These are phyloP conservation scores for Colistium nudipinnis DNA, from an alignment of 2,113 vertebrate species.

Conservation along the genomic window DNA sequence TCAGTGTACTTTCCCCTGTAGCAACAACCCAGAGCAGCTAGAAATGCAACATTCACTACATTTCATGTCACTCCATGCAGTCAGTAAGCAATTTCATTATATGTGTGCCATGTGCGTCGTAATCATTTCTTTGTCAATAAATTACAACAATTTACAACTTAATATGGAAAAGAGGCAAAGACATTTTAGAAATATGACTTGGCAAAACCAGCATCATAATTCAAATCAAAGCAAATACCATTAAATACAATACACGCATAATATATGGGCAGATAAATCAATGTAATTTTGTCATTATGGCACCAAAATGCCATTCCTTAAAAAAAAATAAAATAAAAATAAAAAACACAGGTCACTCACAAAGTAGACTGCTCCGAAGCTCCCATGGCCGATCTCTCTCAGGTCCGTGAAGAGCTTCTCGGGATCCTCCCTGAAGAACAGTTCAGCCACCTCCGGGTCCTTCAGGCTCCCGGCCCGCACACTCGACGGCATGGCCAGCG, in stretches of 20 bases:
- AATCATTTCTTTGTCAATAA: neutral
- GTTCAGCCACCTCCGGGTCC: slow-evolving; percentile 93
- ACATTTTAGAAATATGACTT: neutral
- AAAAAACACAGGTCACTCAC: too few species aligned
- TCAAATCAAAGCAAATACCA: neutral
- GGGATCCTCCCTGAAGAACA: slow-evolving; percentile 93
- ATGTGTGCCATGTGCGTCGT: too few species aligned
- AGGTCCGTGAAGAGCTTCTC: slow-evolving; percentile 94
- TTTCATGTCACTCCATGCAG: neutral
- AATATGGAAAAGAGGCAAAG: neutral
- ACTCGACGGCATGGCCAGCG: slow-evolving; percentile 91
- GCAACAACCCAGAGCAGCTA: neutral
- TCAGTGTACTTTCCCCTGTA: neutral
- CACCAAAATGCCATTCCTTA: neutral
- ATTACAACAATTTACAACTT: neutral
- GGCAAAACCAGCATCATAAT: neutral
- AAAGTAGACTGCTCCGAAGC: slow-evolving; percentile 94
- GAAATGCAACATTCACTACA: too few species aligned
- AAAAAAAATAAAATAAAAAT: neutral
- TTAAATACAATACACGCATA: neutral
- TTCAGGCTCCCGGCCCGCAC: slow-evolving; percentile 93
- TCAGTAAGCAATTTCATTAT: neutral
- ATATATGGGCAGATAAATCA: neutral
- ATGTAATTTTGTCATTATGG: neutral
- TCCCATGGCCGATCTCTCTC: slow-evolving; percentile 93